Conservation (phyloP, 2,797 vertebrate genomes). For the Periparus ater region DNA sequence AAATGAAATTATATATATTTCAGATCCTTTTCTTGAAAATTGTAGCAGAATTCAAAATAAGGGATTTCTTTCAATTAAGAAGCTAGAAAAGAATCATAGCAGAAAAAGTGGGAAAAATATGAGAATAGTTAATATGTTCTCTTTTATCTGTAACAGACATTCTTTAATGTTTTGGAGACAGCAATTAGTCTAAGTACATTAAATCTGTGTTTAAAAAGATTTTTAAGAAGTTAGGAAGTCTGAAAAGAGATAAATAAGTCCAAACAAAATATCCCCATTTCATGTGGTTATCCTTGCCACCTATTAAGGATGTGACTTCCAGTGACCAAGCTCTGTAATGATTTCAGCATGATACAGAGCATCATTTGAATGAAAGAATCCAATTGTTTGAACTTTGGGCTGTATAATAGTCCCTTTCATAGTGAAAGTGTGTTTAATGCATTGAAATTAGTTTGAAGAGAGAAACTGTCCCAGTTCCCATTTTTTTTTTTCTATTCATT, state of each 20-base stretch:
- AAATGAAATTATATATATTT: neutral
- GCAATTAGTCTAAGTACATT: neutral
- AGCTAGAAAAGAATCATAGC: neutral
- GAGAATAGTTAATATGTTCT: neutral
- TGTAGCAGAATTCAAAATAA: neutral
- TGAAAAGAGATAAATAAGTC: neutral
- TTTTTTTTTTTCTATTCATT: neutral
- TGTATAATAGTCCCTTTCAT: neutral
- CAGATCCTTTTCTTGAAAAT: neutral
- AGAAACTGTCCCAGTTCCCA: neutral
- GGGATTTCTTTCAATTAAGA: neutral
- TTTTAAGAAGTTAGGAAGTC: neutral
- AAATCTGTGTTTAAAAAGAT: neutral
- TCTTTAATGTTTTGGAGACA: neutral
- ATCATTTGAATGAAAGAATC: neutral
- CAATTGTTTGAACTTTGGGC: neutral
- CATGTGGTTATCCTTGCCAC: neutral
- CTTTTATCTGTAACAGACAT: neutral
- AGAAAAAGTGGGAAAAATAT: neutral
- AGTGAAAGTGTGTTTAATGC: neutral
- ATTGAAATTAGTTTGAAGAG: neutral
- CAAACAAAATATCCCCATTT: constrained; percentile 3
- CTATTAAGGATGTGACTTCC: neutral
- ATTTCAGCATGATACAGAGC: neutral
- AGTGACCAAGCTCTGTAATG: neutral